Base-by-base conservation (phyloP, 2,888 invertebrate genomes). In the Nymphalis polychloros region DNA sequence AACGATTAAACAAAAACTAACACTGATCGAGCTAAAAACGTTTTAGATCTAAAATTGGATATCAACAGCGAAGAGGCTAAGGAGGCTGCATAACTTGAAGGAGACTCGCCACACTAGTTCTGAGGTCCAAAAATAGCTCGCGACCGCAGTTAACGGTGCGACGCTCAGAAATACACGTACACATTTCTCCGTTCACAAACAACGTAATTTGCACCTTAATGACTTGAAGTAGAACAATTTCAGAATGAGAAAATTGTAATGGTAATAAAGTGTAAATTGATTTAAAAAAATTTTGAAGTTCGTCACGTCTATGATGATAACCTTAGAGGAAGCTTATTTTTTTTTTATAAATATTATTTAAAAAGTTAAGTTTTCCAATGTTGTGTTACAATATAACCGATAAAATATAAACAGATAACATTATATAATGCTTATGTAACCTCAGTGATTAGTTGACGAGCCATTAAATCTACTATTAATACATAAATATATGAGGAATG, bases 141-240 rank as follows among this genome's bases (percentile, higher is more conserved):
- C 74, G 70, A 77, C 73, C 74, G 73, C 63, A 73, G 75, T 76
- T 88, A 89, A 88, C 88, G 88, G 89, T 85, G 81, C 80, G 82
- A 78, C 80, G 83, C 79, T 81, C 82, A 78, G 73, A 74, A 74
- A 75, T 72, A 78, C 84, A 84, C 81, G 84, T 82, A 83, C 78
- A 73, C 87, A 87, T 90, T 89, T 90, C 90, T 86, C 89, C 87
- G 88, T 84, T 84, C 83, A 55, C 83, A 81, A 72, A 74, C 81
- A 84, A 76, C 72, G 82, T 77, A 83, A 82, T 83, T 78, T 88
- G 79, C 74, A 84, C 85, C 78, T 81, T 84, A 81, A 73, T 53
- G 64, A 71, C 57, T 19, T 35, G 16, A 31, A 19, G 31, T 69
- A 73, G 65, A 73, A 75, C 53, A 46, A 74, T 76, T 79, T 81